Evolutionary conservation across 23 tunicate genomes (phyloP).

Genomic region (Trididemnum miniatum): DNA sequence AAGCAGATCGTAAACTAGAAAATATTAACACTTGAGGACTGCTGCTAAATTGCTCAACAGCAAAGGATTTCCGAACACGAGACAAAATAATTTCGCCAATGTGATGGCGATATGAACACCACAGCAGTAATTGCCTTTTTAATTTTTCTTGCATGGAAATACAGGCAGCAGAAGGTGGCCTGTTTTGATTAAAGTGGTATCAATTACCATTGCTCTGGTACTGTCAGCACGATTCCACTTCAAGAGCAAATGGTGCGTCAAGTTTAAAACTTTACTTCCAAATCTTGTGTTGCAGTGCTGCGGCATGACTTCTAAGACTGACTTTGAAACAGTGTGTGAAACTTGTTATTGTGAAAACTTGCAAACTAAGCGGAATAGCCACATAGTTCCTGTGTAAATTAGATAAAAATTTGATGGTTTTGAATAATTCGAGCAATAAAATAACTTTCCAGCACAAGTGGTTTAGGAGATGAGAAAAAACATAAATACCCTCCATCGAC

Average conservation of each 20-base stretch:
- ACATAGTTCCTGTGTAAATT: too few species aligned
- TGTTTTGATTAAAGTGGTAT: neutral
- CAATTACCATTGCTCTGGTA: neutral
- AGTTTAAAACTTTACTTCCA: too few species aligned
- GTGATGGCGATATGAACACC: neutral
- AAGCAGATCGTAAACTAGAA: constrained; percentile 9
- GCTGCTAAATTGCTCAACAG: neutral
- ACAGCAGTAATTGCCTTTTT: neutral
- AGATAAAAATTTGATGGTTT: too few species aligned
- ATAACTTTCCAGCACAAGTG: too few species aligned
- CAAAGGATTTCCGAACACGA: neutral
- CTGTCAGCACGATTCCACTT: neutral
- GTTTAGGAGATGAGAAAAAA: too few species aligned
- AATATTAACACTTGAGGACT: neutral
- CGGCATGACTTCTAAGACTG: too few species aligned
- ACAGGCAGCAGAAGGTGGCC: constrained; percentile 11
- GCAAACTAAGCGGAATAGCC: too few species aligned
- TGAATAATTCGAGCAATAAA: too few species aligned
- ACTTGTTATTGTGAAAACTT: too few species aligned
- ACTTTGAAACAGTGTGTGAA: too few species aligned
- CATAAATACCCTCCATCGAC: too few species aligned
- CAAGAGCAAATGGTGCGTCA: neutral
- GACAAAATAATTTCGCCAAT: constrained; percentile 6
- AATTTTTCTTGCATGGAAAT: constrained; percentile 9
- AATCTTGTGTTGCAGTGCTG: too few species aligned